A percentile compares a stretch with the other conserved stretches of the same genome.
Conservation (phyloP, 2,797 vertebrate genomes). For the Atherinosoma microstoma region DNA sequence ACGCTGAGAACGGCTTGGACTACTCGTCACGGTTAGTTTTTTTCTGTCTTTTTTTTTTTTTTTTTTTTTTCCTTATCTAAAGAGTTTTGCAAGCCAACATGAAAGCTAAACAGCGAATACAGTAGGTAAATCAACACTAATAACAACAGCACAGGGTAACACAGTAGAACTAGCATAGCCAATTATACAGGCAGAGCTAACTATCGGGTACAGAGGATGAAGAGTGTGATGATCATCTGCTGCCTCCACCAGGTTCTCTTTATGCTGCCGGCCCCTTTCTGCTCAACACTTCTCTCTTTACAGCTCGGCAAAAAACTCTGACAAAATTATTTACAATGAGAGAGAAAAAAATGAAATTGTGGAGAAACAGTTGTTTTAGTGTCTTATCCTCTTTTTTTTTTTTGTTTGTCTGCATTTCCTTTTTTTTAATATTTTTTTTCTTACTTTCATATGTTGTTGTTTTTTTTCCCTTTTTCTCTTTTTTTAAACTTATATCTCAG, state of each 20-base stretch:
- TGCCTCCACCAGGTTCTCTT: slow-evolving; percentile 80
- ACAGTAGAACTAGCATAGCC: slow-evolving; percentile 74
- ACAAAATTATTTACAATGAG: slow-evolving; percentile 91
- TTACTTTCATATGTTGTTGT: slow-evolving; percentile 59
- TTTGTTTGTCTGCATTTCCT: slow-evolving; percentile 73
- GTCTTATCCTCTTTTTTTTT: slow-evolving; percentile 59
- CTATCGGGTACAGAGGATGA: slow-evolving; percentile 62
- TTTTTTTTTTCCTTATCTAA: slow-evolving; percentile 54
- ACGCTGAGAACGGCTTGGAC: slow-evolving; percentile 61
- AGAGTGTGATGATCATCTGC: slow-evolving; percentile 49
- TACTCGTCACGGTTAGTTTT: slow-evolving; percentile 57
- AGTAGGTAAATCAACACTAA: slow-evolving; percentile 80
- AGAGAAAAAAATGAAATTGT: slow-evolving; percentile 85
- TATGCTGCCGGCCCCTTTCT: slow-evolving; percentile 86
- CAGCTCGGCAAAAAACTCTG: slow-evolving; percentile 81
- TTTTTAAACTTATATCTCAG: slow-evolving; percentile 78
- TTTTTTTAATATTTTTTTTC: slow-evolving; percentile 63
- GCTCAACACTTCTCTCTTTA: slow-evolving; percentile 85
- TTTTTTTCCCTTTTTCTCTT: slow-evolving; percentile 31
- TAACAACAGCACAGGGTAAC: slow-evolving; percentile 78
- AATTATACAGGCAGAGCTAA: slow-evolving; percentile 75
- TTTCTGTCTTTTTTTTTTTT: no score
- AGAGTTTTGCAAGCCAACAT: slow-evolving; percentile 63
- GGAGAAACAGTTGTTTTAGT: slow-evolving; percentile 86
- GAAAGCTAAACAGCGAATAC: slow-evolving; percentile 76